Percentiles rank a stretch among this genome's conserved stretches.
Evolutionary conservation across 92 coral and sea anemone species (phyloP).

Genomic region (Meandrina meandrites): DNA sequence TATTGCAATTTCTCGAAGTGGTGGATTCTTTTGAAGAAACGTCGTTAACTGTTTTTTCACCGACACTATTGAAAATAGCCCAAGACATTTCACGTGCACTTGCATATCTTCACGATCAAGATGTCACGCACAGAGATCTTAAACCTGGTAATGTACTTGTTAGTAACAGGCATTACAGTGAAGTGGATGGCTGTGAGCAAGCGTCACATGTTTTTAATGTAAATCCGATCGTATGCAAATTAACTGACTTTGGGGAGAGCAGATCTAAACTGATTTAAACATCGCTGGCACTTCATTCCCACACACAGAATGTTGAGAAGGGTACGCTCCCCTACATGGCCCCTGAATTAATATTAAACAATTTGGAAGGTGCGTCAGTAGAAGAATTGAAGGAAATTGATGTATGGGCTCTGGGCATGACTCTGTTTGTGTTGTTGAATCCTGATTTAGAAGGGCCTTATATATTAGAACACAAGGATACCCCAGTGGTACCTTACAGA

Average conservation of each 20-base stretch:
- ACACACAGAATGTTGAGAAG: conserved; percentile 27
- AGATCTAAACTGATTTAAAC: conserved; percentile 42
- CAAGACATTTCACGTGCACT: too few relatives aligned
- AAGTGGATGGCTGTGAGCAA: too few relatives aligned
- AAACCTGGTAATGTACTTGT: conserved; percentile 27
- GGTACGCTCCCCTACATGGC: conserved; percentile 47
- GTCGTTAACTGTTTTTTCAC: too few relatives aligned
- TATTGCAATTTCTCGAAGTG: too few relatives aligned
- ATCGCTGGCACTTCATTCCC: conserved; percentile 4
- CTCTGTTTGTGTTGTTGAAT: background rate
- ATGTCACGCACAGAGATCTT: conserved; percentile 25
- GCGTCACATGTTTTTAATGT: background rate
- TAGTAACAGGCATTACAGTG: conserved; percentile 6
- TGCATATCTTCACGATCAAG: conserved; percentile 29
- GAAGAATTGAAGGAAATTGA: conserved; percentile 40
- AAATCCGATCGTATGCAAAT: conserved; percentile 38
- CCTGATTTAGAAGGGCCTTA: background rate
- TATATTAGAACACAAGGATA: too few relatives aligned
- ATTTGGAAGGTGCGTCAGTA: background rate
- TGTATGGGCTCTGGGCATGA: conserved; percentile 54
- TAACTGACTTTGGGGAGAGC: conserved; percentile 60
- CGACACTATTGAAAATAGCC: too few relatives aligned
- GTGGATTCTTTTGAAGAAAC: too few relatives aligned
- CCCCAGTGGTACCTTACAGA: too few relatives aligned
- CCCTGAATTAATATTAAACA: conserved; percentile 18